A percentile compares a stretch with the other conserved stretches of the same genome.
These are phyloP conservation scores for Andrena trimmerana DNA, from an alignment of 2,888 invertebrate species.

Conservation along the genomic window DNA sequence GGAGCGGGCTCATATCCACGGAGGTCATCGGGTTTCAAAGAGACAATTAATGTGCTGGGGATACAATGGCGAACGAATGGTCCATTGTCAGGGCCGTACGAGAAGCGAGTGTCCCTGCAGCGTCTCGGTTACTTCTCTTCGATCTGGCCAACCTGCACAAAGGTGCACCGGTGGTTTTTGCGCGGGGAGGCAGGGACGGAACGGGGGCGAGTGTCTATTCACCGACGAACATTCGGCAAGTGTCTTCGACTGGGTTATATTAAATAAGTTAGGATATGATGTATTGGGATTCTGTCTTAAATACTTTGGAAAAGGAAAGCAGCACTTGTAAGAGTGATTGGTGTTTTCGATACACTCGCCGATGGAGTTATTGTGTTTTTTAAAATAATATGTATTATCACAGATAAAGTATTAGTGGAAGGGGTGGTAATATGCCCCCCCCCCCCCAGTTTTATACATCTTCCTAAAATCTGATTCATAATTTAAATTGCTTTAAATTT, in stretches of 20 bases:
- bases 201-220: slow-evolving; percentile 58
- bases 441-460: no score
- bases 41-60: slow-evolving; percentile 82
- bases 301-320: no score
- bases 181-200: slow-evolving; percentile 34
- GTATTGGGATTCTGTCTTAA: no score
- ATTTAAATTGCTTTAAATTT: no score
- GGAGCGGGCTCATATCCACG: slow-evolving; percentile 69
- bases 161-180: slow-evolving; percentile 54
- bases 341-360: no score
- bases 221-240: slow-evolving; percentile 36
- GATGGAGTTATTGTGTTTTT: no score
- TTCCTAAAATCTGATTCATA: no score
- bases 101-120: slow-evolving; percentile 80
- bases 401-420: no score
- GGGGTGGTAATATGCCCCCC: no score
- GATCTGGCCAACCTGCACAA: slow-evolving; percentile 61
- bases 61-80: slow-evolving; percentile 80
- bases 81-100: slow-evolving; percentile 78
- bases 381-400: no score
- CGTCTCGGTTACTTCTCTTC: slow-evolving; percentile 64
- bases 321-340: no score
- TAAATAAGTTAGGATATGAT: not conserved
- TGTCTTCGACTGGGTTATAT: slow-evolving; percentile 60
- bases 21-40: slow-evolving; percentile 82